phyloP scores from a whole-genome alignment of 2,113 vertebrate species.

The Pterocles burchelli region DNA sequence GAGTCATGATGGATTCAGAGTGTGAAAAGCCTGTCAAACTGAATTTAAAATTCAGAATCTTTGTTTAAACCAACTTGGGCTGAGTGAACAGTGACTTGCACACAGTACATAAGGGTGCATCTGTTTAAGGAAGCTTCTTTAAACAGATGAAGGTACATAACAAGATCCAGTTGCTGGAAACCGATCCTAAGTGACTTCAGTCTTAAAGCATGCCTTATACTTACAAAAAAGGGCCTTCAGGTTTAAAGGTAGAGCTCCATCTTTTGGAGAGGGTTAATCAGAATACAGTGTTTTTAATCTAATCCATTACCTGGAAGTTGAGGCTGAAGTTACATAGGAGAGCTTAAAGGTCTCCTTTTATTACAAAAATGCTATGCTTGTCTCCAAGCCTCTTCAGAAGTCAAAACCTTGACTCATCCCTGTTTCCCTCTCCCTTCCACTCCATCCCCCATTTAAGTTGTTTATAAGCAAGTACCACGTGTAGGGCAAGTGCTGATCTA shows the following conservation, averaged over 20 bases:
- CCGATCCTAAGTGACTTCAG: background rate
- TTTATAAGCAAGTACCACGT: background rate
- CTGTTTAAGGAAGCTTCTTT: background rate
- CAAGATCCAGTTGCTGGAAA: background rate
- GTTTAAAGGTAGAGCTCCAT: background rate
- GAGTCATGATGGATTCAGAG: background rate
- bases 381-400: background rate
- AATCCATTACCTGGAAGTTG: background rate
- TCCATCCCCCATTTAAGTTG: background rate
- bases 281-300: background rate
- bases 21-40: background rate
- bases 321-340: background rate
- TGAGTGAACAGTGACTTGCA: background rate
- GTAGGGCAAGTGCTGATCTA: background rate
- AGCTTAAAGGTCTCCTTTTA: background rate
- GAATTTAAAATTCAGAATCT: background rate
- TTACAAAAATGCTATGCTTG: background rate
- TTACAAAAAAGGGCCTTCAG: background rate
- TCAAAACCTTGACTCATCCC: background rate
- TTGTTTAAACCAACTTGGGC: background rate
- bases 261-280: background rate
- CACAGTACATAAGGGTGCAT: background rate
- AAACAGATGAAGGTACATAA: background rate
- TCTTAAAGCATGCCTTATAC: background rate
- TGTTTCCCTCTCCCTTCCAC: background rate